A percentile compares a stretch with the other conserved stretches of the same genome.
These are phyloP conservation scores for Ornithorhynchus anatinus DNA, from an alignment of 2,113 vertebrate species.

Conservation along the genomic window DNA sequence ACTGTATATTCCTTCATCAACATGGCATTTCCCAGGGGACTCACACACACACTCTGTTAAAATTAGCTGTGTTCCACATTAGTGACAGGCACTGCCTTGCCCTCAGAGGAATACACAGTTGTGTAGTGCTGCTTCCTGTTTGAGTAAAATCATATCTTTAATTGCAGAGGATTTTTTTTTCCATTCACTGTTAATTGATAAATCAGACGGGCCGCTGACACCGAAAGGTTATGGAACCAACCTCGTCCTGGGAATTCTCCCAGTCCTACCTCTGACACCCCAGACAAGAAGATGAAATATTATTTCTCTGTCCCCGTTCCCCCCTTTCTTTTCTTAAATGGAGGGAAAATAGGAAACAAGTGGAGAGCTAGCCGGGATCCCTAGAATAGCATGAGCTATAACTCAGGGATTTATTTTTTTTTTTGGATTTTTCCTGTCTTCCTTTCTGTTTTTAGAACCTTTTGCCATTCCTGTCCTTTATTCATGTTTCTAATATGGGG, in stretches of 20 bases:
- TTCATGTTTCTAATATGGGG: constrained; percentile 71
- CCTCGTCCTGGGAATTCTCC: constrained; percentile 27
- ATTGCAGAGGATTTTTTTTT: constrained; percentile 93
- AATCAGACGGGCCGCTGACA: constrained; percentile 77
- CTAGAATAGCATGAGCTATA: constrained; percentile 39
- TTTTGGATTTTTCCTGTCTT: constrained; percentile 1
- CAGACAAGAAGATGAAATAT: constrained; percentile 5
- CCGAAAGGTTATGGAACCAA: constrained; percentile 47
- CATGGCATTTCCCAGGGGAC: constrained; percentile 81
- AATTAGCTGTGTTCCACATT: constrained; percentile 88
- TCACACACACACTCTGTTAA: constrained; percentile 76
- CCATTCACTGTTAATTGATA: constrained; percentile 99
- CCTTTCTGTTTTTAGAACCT: constrained; percentile 14
- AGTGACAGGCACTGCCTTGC: constrained; percentile 80
- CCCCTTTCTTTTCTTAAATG: constrained; percentile 47
- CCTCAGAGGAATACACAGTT: constrained; percentile 81
- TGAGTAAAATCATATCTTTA: constrained; percentile 91
- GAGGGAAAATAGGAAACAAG: constrained; percentile 48
- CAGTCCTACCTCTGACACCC: constrained; percentile 19
- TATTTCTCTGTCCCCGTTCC: no score
- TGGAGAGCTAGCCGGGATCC: constrained; percentile 45
- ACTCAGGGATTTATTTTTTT: constrained; percentile 22
- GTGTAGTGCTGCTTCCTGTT: constrained; percentile 89
- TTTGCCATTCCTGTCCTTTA: constrained; percentile 75
- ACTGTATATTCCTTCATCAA: constrained; percentile 77